Base-by-base conservation (phyloP, 2,797 vertebrate species). In the Premnoplex brunnescens region DNA sequence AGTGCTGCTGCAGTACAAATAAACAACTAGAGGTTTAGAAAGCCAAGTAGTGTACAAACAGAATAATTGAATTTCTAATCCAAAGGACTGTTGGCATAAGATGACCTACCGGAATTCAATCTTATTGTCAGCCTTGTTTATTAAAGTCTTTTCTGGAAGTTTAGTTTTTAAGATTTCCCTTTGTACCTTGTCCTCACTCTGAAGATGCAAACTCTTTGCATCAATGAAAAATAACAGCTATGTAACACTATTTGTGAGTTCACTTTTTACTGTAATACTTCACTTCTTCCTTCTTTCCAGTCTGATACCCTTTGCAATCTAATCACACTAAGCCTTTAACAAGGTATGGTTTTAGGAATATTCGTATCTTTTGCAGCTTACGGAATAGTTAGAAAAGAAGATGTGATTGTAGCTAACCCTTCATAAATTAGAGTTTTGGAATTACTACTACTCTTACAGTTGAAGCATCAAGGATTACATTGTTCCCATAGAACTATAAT, bases 21-120 rank as follows among this genome's bases (percentile, higher is more conserved):
- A 67, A 89, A 74, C 16, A 68, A 16, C 48, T 85, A 24, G 58
- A 91, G 52, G 41, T 89, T 84, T 86, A 86, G 85, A 84, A 89
- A 88, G 59, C 66, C 54, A 89, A 63, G 44, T 26, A 67, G 19
- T 77, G 37, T 85, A 82, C 80, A 92, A 92, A 91, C 49, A 77
- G 87, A 91, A 79, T 93, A 93, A 79, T 34, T 93, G 20, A 87
- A 81, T 84, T 92, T 36, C 63, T 91, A 44, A 88, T 94, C 69
- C 67, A 78, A 85, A 95, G 41, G 30, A 72, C 51, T 84, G 52
- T 59, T 75, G 48, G 36, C 72, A 8, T 81, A 46, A 88, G 59
- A 22, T 78, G 89, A 94, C 89, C 59, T 85, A 86, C 41, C 56
- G 69, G 66, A 84, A 56, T 86, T 46, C 51, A 63, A 30, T 68